A percentile compares a stretch with the other conserved stretches of the same genome.
Conservation (phyloP, 2,888 invertebrate species). For the Rotaria sp. region DNA sequence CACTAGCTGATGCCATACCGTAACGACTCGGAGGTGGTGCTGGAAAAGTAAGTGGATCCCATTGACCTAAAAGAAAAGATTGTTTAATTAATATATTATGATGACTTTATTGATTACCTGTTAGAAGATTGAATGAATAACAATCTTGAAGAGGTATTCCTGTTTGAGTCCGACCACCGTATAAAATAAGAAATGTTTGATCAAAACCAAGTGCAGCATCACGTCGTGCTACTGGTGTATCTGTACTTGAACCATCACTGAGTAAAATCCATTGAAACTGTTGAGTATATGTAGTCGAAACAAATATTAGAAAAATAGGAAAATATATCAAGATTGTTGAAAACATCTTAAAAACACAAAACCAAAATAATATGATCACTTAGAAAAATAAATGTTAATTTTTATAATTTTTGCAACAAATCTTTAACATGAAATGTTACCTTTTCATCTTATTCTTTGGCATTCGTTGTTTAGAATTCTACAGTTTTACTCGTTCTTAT, state of each 20-base stretch:
- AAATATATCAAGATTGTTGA: not conserved
- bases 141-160: not conserved
- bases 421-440: not conserved
- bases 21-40: not conserved
- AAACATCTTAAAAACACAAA: not conserved
- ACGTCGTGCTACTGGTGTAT: not conserved
- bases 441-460: not conserved
- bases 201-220: conserved; percentile 11
- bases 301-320: not conserved
- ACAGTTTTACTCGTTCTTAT: not conserved
- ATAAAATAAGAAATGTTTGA: conserved; percentile 1
- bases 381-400: not conserved
- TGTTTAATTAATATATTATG: not conserved
- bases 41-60: not conserved
- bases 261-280: conserved; percentile 3
- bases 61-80: not conserved
- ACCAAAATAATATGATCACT: too few species aligned
- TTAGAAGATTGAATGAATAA: not conserved
- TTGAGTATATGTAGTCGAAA: not conserved
- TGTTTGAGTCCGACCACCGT: conserved; percentile 2
- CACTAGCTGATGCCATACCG: conserved; percentile 13
- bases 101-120: not conserved
- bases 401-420: not conserved
- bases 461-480: not conserved
- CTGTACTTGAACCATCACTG: not conserved